Evolutionary conservation across 1,140 invertebrate genomes (phyloP), one percentile per base, ranked within the genome.

Genomic region (Drosophila seguyi): DNA sequence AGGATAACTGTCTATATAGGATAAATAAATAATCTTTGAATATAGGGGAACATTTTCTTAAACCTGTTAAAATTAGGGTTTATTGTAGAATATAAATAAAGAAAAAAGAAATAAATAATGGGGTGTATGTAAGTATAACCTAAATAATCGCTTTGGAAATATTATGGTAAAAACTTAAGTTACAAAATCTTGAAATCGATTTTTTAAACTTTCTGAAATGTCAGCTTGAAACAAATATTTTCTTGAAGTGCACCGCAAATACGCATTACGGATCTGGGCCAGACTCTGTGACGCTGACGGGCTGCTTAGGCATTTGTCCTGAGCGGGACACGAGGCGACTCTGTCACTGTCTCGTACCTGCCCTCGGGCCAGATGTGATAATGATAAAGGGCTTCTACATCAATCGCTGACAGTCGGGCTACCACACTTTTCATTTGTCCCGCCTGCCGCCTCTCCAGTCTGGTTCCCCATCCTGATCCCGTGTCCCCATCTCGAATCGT

Each of bases 321-420:
- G 77, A 61, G 72, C 48, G 52, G 69, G 52, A 73, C 81, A 76
- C 80, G 79, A 82, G 72, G 73, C 81, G 41, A 48, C 65, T 75
- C 55, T 56, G 76, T 58, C 55, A 66, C 25, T 75, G 69, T 62
- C 50, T 76, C 27, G 79, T 88, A 87, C 84, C 84, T 87, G 84
- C 84, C 78, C 84, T 83, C 73, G 66, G 66, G 44, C 75, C 73
- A 91, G 90, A 91, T 91, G 90, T 87, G 90, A 86, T 91, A 91
- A 91, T 91, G 90, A 91, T 91, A 91, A 91, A 91, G 90, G 82
- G 90, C 66, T 82, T 80, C 81, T 90, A 91, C 90, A 91, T 91
- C 90, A 91, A 91, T 92, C 90, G 90, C 81, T 91, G 90, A 91
- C 90, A 91, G 90, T 91, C 74, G 77, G 80, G 90, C 90, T 91